These are phyloP conservation scores for Apoderus coryli DNA, from an alignment of 2,888 invertebrate species.

Conservation along the genomic window DNA sequence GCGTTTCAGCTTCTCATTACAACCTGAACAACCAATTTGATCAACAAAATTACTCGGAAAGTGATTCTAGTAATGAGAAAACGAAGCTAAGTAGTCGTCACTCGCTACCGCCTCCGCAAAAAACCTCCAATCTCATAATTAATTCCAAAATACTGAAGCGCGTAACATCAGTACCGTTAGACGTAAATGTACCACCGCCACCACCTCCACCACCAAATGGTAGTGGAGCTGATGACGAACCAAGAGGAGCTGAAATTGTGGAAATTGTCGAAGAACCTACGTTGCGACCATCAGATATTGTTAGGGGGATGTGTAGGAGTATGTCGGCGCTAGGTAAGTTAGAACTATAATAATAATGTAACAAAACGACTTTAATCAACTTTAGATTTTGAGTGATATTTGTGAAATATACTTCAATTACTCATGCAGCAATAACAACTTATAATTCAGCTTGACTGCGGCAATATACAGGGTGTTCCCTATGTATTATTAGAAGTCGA, in stretches of 20 bases:
- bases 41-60: slow-evolving; percentile 7
- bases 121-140: neutral
- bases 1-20: neutral
- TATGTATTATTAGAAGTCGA: no score
- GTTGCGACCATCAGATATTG: slow-evolving; percentile 48
- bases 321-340: slow-evolving; percentile 37
- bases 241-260: slow-evolving; percentile 30
- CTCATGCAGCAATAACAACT: no score
- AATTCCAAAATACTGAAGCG: slow-evolving; percentile 13
- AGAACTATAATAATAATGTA: no score
- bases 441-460: no score
- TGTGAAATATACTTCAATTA: no score
- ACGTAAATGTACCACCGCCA: slow-evolving; percentile 42
- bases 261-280: slow-evolving; percentile 55
- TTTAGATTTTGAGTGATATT: no score
- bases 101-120: neutral
- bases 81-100: no score
- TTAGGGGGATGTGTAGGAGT: slow-evolving; percentile 41
- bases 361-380: no score
- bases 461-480: no score
- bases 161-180: slow-evolving; percentile 41
- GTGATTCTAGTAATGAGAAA: no score
- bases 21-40: slow-evolving; percentile 6
- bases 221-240: slow-evolving; percentile 37
- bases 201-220: slow-evolving; percentile 50